Evolutionary conservation across 30 jellyfish, hydroid and myxozoan species (phyloP).

Genomic region (Aurelia sp.): DNA sequence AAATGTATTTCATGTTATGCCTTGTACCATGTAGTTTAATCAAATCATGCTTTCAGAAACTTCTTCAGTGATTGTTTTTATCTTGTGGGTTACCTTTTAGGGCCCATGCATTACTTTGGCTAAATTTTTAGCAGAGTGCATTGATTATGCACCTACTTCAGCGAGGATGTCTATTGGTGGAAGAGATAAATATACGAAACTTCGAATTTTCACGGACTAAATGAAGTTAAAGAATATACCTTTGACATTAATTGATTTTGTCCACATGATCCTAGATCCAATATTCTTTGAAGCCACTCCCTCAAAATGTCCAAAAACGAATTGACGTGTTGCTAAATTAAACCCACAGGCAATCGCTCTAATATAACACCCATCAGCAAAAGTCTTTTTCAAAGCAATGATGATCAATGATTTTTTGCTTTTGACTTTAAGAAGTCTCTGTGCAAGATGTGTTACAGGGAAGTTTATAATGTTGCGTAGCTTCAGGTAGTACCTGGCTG

Average conservation of each 20-base stretch:
- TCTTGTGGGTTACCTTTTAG: too few relatives aligned
- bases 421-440: conserved; percentile 30
- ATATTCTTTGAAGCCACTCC: conserved; percentile 21
- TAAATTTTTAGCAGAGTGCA: not conserved
- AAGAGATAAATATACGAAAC: too few relatives aligned
- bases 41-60: too few relatives aligned
- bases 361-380: conserved; percentile 61
- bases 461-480: conserved; percentile 31
- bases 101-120: too few relatives aligned
- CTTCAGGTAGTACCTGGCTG: not conserved
- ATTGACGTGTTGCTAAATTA: conserved; percentile 42
- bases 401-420: conserved; percentile 20
- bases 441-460: conserved; percentile 54
- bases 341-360: conserved; percentile 71
- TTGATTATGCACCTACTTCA: not conserved
- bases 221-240: conserved; percentile 16
- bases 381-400: conserved; percentile 44
- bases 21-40: too few relatives aligned
- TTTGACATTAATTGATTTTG: conserved; percentile 21
- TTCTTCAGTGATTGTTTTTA: too few relatives aligned
- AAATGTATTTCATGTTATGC: too few relatives aligned
- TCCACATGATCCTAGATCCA: conserved; percentile 43
- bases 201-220: too few relatives aligned
- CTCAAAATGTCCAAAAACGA: conserved; percentile 56
- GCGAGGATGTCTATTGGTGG: too few relatives aligned